phyloP scores from a whole-genome alignment of 2,113 vertebrate genomes.

The Seriola quinqueradiata region DNA sequence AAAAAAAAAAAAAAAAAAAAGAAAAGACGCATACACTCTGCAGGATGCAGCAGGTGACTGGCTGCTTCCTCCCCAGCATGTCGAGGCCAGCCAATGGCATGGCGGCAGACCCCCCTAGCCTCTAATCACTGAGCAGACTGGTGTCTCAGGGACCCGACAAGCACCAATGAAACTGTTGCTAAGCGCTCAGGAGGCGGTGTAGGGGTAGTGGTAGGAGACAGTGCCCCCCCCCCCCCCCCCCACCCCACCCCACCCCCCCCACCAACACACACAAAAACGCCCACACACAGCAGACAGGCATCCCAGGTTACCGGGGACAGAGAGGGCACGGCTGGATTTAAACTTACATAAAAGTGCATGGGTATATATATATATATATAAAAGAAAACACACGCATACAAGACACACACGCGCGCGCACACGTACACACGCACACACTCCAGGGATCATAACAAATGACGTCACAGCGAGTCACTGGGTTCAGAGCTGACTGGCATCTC shows the following conservation, averaged over 20 bases:
- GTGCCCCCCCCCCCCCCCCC: conserved; percentile 6
- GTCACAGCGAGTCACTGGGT: conserved; percentile 64
- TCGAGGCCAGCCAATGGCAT: conserved; percentile 77
- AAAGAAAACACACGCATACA: conserved; percentile 19
- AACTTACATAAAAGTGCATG: conserved; percentile 40
- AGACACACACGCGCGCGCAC: neutral
- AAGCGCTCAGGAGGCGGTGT: conserved; percentile 40
- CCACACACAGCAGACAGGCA: conserved; percentile 56
- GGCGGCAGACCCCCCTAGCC: conserved; percentile 65
- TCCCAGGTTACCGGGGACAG: conserved; percentile 63
- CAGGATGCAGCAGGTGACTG: conserved; percentile 79
- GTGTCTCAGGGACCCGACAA: conserved; percentile 65
- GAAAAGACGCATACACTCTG: conserved; percentile 18
- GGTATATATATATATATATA: neutral
- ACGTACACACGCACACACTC: conserved; percentile 18
- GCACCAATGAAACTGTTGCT: conserved; percentile 76
- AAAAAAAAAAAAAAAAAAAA: neutral
- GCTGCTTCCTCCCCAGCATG: conserved; percentile 68
- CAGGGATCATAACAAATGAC: conserved; percentile 55
- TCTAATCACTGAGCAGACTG: conserved; percentile 86
- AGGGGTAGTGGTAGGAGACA: conserved; percentile 36
- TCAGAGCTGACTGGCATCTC: conserved; percentile 56
- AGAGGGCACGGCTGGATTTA: conserved; percentile 29
- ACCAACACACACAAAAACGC: neutral
- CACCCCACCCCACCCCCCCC: neutral